These are phyloP conservation scores for Parnassius glacialis DNA, from an alignment of 2,888 invertebrate genomes.

Conservation along the genomic window DNA sequence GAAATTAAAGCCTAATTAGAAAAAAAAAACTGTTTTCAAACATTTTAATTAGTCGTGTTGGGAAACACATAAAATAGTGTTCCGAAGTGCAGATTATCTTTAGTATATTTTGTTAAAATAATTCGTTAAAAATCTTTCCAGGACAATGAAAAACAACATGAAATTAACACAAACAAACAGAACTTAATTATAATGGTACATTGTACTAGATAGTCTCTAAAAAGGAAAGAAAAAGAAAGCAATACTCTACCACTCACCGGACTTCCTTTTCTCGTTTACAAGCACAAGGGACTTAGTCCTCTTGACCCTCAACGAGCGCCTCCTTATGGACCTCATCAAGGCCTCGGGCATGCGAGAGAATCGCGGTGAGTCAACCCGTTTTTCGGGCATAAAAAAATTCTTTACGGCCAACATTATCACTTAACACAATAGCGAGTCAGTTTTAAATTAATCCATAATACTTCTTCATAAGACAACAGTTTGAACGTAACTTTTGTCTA, in stretches of 20 bases:
- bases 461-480: slow-evolving; percentile 5
- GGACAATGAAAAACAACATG: too few species aligned
- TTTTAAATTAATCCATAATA: slow-evolving; percentile 16
- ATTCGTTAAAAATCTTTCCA: too few species aligned
- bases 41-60: too few species aligned
- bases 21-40: too few species aligned
- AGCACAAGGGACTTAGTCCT: slow-evolving; percentile 87
- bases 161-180: not conserved
- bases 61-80: too few species aligned
- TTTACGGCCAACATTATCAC: slow-evolving; percentile 85
- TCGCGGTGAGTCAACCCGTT: slow-evolving; percentile 79
- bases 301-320: slow-evolving; percentile 87
- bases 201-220: slow-evolving; percentile 3
- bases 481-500: not conserved
- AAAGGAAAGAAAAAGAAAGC: slow-evolving; percentile 27
- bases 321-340: slow-evolving; percentile 85
- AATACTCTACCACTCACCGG: slow-evolving; percentile 85
- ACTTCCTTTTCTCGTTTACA: slow-evolving; percentile 88
- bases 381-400: slow-evolving; percentile 87
- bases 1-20: too few species aligned
- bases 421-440: not conserved
- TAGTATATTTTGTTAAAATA: too few species aligned
- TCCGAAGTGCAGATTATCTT: too few species aligned
- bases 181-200: not conserved
- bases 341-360: slow-evolving; percentile 87